A percentile compares a stretch with the other conserved stretches of the same genome.
These are phyloP conservation scores for Stichodactyla mertensii DNA, from an alignment of 64 coral and sea anemone genomes.

Conservation along the genomic window DNA sequence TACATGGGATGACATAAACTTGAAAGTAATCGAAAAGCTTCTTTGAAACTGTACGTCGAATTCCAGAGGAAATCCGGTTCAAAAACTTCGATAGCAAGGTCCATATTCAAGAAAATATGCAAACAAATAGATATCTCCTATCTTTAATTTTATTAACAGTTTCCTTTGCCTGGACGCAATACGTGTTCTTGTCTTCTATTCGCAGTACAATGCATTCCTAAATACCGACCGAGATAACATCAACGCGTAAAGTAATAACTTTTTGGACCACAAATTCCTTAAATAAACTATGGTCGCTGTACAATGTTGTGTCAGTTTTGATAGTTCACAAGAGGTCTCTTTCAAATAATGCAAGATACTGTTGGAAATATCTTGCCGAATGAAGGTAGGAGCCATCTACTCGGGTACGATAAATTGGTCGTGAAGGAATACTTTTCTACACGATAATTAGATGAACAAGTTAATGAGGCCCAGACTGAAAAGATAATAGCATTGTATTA, in stretches of 20 bases:
- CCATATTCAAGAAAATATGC: not conserved
- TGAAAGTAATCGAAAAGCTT: too few species aligned
- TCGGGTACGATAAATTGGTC: not conserved
- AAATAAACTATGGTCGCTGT: not conserved
- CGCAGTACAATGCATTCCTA: not conserved
- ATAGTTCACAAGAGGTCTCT: not conserved
- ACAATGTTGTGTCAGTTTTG: not conserved
- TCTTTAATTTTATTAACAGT: not conserved
- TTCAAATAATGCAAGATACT: not conserved
- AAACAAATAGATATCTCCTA: not conserved
- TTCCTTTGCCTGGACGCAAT: not conserved
- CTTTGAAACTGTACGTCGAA: not conserved
- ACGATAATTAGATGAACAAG: not conserved
- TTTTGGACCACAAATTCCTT: slow-evolving; percentile 1
- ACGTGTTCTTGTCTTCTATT: not conserved
- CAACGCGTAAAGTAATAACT: not conserved
- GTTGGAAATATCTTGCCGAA: not conserved
- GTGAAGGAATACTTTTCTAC: not conserved
- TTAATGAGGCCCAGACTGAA: not conserved
- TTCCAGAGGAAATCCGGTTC: not conserved
- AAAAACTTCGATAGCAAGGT: not conserved
- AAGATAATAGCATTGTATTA: too few species aligned
- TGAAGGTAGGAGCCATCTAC: not conserved
- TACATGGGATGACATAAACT: too few species aligned
- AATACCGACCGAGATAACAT: not conserved